Conservation (phyloP, 2,888 invertebrate species). For the Anarsia innoxiella region DNA sequence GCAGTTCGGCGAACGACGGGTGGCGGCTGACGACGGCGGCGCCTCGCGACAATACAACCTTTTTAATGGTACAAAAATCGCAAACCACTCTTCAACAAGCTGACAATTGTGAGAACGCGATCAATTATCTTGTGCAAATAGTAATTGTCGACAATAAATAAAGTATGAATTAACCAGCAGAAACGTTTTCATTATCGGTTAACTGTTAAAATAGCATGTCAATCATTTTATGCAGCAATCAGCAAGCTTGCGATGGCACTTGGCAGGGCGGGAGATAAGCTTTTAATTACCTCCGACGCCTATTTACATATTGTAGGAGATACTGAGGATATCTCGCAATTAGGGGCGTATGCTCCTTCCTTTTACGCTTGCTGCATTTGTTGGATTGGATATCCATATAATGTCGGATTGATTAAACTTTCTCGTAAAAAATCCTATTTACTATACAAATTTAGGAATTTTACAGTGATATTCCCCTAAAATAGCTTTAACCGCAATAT, state of each 20-base stretch:
- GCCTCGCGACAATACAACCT: slow-evolving; percentile 40
- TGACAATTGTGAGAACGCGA: slow-evolving; percentile 74
- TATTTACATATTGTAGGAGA: slow-evolving; percentile 72
- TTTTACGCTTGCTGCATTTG: slow-evolving; percentile 56
- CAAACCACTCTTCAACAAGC: slow-evolving; percentile 55
- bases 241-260: slow-evolving; percentile 44
- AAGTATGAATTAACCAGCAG: slow-evolving; percentile 53
- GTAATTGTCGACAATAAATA: slow-evolving; percentile 68
- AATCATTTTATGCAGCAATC: slow-evolving; percentile 71
- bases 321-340: slow-evolving; percentile 68
- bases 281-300: slow-evolving; percentile 70
- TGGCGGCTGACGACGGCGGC: slow-evolving; percentile 33
- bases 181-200: slow-evolving; percentile 68
- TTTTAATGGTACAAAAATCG: slow-evolving; percentile 55
- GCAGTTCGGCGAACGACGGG: slow-evolving; percentile 1
- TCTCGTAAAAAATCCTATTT: slow-evolving; percentile 38
- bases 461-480: slow-evolving; percentile 27
- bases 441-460: slow-evolving; percentile 25
- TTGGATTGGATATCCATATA: slow-evolving; percentile 58
- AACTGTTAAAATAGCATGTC: slow-evolving; percentile 65
- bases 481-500: slow-evolving; percentile 26
- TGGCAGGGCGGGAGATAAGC: slow-evolving; percentile 58
- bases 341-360: slow-evolving; percentile 65
- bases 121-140: slow-evolving; percentile 72
- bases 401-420: slow-evolving; percentile 60